Conservation (phyloP, 2,797 vertebrate genomes). For the Chelmon rostratus region DNA sequence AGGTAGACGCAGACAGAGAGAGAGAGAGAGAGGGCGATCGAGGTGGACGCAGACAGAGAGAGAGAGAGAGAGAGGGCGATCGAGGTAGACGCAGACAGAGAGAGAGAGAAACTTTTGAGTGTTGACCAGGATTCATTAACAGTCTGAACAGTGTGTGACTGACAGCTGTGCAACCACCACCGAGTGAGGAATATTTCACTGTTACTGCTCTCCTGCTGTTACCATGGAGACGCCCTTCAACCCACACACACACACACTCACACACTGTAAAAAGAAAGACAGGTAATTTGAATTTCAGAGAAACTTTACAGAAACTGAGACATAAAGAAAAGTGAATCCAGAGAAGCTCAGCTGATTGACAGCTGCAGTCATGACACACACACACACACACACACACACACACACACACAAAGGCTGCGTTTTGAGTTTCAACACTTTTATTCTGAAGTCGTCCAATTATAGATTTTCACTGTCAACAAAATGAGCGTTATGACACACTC, state of each 20-base stretch:
- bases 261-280: constrained; percentile 4
- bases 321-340: constrained; percentile 32
- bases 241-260: background rate
- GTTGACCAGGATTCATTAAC: background rate
- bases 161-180: constrained; percentile 27
- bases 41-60: too few species aligned
- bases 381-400: constrained; percentile 1
- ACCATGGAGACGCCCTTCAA: constrained; percentile 59
- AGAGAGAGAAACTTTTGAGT: too few species aligned
- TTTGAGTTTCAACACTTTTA: constrained; percentile 37
- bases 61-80: too few species aligned
- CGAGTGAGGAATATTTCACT: background rate
- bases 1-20: too few species aligned
- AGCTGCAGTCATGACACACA: constrained; percentile 34
- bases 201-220: constrained; percentile 27
- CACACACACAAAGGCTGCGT: constrained; percentile 3
- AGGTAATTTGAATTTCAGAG: constrained; percentile 58
- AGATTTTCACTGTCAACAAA: constrained; percentile 39
- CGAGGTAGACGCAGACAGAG: too few species aligned
- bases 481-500: constrained; percentile 16
- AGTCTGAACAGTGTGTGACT: constrained; percentile 12
- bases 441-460: constrained; percentile 57
- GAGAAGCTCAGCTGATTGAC: constrained; percentile 44
- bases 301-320: constrained; percentile 52
- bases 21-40: too few species aligned